Evolutionary conservation across 1,140 invertebrate species (phyloP), one percentile per base, ranked within the genome.

Genomic region (Tetraneura akinire): DNA sequence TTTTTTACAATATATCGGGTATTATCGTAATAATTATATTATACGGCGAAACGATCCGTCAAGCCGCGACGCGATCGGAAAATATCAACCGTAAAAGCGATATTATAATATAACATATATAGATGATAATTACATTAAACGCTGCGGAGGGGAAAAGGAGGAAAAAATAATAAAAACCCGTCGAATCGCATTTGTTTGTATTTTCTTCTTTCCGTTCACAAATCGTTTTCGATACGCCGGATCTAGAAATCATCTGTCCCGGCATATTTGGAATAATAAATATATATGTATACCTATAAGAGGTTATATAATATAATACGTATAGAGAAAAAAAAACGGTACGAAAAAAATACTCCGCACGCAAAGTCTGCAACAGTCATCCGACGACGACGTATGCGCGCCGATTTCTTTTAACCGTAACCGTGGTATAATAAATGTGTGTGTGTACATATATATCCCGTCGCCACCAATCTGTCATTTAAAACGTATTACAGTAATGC

Each of bases 391-490:
- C 5, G 53, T 23, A 14, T 8, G 57, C 18, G 26, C 9, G 9
- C 18, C 62, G 66, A 37, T 71, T 49, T 71, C 42, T 70, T 49
- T 49, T 18, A 8, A 42, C 71, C 9, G 16, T 16, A 8, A 37
- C 32, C 32, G 8, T 8, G 32, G 32, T 37, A 37, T 37, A n/a
- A 37, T 37, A 37, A 4, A 37, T 37, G 8, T 37, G 8, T 37
- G 8, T 37, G 8, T 3, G 32, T 37, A 37, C 32, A 37, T n/a
- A 8, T 37, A 37, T 8, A 8, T 37, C 47, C 45, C 49, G 13
- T 21, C 55, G 51, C 51, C 74, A 62, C 55, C 74, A 47, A 78
- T 78, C 74, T n/a, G 74, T 78, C 74, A 13, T 78, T 62, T 68
- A 14, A 45, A 68, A 68, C 64, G 13, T 26, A 16, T 11, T 29